Evolutionary conservation across 2,797 vertebrate species (phyloP).

Genomic region (Acridotheres tristis): DNA sequence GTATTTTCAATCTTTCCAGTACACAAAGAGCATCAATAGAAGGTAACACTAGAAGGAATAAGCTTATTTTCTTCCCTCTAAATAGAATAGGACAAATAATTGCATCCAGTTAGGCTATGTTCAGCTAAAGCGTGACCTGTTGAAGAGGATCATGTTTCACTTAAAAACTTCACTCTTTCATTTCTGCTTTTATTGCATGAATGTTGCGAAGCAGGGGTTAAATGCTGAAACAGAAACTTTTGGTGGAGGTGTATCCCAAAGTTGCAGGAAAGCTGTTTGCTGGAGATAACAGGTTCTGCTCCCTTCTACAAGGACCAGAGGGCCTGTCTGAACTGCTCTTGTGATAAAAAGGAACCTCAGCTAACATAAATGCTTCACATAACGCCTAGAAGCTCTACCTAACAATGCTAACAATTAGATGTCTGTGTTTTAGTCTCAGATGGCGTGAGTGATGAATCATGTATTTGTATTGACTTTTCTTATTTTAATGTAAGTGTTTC

Average conservation of each 20-base stretch:
- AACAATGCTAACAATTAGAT: neutral
- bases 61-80: neutral
- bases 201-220: neutral
- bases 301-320: neutral
- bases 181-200: neutral
- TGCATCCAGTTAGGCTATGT: neutral
- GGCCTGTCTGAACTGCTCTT: neutral
- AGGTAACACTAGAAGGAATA: neutral
- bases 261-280: slow-evolving; percentile 17
- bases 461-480: neutral
- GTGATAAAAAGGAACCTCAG: neutral
- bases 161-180: neutral
- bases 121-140: neutral
- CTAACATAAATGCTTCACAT: neutral
- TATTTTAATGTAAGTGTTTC: neutral
- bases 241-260: neutral
- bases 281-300: slow-evolving; percentile 48
- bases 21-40: neutral
- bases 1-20: neutral
- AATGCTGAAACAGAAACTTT: neutral
- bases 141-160: neutral
- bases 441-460: neutral
- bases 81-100: neutral
- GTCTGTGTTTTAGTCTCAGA: neutral
- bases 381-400: neutral